Percentiles rank a stretch among this genome's conserved stretches.
phyloP scores from a whole-genome alignment of 64 coral and sea anemone species.

The Exaiptasia diaphana region DNA sequence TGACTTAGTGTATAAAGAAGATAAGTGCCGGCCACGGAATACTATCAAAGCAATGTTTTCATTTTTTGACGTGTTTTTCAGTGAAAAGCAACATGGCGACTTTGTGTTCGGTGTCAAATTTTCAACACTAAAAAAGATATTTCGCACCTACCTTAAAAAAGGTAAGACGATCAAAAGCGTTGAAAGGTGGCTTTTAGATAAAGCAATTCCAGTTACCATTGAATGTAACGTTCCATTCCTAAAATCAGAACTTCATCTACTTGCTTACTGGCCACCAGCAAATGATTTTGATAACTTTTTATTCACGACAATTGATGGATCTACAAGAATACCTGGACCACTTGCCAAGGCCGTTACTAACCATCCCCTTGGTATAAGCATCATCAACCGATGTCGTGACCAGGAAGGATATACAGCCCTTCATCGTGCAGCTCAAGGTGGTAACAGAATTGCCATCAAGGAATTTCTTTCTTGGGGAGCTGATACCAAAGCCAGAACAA shows the following conservation, averaged over 20 bases:
- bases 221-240: constrained; percentile 21
- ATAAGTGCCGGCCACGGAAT: background rate
- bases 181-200: constrained; percentile 3
- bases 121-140: too few species aligned
- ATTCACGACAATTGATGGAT: background rate
- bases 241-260: constrained; percentile 44
- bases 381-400: constrained; percentile 31
- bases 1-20: too few species aligned
- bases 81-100: background rate
- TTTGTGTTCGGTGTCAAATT: too few species aligned
- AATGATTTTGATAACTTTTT: background rate
- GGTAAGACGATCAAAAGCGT: background rate
- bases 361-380: background rate
- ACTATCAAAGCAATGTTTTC: background rate
- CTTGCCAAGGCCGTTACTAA: background rate
- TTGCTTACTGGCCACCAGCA: constrained; percentile 26
- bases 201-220: background rate
- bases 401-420: constrained; percentile 31
- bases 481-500: background rate
- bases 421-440: constrained; percentile 60
- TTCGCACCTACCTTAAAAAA: constrained; percentile 2
- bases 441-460: constrained; percentile 33
- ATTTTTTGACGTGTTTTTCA: too few species aligned
- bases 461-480: constrained; percentile 15
- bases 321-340: background rate